phyloP scores from a whole-genome alignment of 2,797 vertebrate species.

The Myotis vivesi region DNA sequence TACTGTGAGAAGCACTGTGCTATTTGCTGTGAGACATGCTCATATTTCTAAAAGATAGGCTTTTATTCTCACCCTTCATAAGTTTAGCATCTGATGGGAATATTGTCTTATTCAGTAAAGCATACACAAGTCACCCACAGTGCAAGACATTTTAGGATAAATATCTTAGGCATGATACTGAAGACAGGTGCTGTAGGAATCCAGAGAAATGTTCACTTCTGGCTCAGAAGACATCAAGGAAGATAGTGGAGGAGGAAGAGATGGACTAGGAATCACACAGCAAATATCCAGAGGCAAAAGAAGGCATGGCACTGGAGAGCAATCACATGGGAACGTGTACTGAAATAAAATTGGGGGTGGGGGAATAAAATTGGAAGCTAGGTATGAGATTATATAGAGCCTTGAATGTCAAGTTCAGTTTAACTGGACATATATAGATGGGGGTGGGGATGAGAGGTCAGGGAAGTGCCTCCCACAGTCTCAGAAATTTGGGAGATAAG shows the following conservation, averaged over 20 bases:
- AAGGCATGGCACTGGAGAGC: not conserved
- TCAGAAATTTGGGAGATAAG: not conserved
- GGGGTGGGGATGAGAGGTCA: not conserved
- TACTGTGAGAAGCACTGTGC: not conserved
- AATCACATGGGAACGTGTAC: not conserved
- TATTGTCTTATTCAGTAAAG: not conserved
- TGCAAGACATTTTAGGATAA: not conserved
- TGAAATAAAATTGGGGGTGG: not conserved
- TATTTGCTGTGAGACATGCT: not conserved
- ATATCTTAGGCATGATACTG: not conserved
- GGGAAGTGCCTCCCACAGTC: not conserved
- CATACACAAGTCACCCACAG: not conserved
- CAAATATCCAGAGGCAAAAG: not conserved
- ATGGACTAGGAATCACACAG: not conserved
- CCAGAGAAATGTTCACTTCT: not conserved
- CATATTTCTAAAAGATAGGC: not conserved
- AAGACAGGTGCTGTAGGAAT: not conserved
- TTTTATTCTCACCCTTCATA: not conserved
- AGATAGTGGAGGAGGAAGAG: not conserved
- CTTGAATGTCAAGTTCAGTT: not conserved
- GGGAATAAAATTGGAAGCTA: conserved; percentile 8
- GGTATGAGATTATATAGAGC: not conserved
- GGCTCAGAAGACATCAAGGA: not conserved
- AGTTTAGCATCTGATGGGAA: not conserved
- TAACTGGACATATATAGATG: not conserved